Evolutionary conservation across 1,140 invertebrate species (phyloP).

Genomic region (Ostrea edulis): DNA sequence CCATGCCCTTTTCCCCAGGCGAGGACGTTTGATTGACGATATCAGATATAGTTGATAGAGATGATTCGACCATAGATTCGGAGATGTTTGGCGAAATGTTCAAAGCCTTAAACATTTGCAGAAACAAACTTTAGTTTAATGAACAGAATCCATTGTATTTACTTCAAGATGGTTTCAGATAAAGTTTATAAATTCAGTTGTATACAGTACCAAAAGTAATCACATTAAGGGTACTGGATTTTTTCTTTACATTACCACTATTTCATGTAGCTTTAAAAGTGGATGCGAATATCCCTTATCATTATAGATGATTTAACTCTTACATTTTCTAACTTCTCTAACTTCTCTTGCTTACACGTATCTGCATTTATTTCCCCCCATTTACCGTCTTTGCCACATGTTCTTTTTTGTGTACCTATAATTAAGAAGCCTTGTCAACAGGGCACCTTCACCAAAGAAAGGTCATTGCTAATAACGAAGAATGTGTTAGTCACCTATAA

Average conservation of each 20-base stretch:
- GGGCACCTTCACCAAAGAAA: background rate
- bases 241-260: background rate
- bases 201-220: background rate
- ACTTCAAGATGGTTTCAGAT: background rate
- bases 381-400: background rate
- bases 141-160: background rate
- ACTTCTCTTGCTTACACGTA: background rate
- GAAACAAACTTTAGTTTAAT: too few relatives aligned
- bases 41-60: background rate
- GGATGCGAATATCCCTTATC: background rate
- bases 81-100: background rate
- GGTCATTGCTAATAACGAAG: background rate
- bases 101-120: background rate
- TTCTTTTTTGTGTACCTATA: background rate
- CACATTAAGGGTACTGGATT: background rate
- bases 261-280: background rate
- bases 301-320: background rate
- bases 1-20: background rate
- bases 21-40: background rate
- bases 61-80: background rate
- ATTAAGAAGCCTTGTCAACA: background rate
- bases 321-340: constrained; percentile 17
- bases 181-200: background rate
- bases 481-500: too few relatives aligned
- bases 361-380: background rate